Evolutionary conservation across 2,888 invertebrate species (phyloP).

Genomic region (Leucophora obtusa): DNA sequence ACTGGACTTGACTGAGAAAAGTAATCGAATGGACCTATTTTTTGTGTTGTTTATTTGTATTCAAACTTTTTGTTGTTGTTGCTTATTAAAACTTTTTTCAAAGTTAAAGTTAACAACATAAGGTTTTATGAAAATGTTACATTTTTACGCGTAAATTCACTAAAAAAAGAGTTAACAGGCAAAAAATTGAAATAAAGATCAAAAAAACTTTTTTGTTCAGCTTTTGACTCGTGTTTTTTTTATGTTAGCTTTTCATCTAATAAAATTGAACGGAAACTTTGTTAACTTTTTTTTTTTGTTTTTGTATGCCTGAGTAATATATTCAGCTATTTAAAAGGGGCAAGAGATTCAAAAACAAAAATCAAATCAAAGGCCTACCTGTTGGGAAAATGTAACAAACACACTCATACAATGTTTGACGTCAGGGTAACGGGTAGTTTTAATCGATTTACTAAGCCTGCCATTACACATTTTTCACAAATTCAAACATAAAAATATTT

Average conservation of each 20-base stretch:
- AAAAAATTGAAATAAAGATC: constrained; percentile 4
- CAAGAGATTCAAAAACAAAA: constrained; percentile 22
- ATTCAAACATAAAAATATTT: too few species aligned
- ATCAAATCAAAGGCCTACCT: constrained; percentile 51
- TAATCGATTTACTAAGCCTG: too few species aligned
- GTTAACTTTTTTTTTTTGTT: constrained; percentile 11
- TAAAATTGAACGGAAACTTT: constrained; percentile 38
- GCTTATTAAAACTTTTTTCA: constrained; percentile 31
- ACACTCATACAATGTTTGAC: background rate
- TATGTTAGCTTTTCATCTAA: constrained; percentile 41
- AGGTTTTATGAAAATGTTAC: constrained; percentile 35
- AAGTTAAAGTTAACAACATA: constrained; percentile 40
- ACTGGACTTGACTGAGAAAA: too few species aligned
- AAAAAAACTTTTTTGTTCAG: background rate
- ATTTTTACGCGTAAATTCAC: constrained; percentile 54
- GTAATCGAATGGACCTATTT: too few species aligned
- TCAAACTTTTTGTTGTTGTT: constrained; percentile 8
- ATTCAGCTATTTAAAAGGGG: constrained; percentile 6
- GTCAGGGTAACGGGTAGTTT: too few species aligned
- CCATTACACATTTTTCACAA: too few species aligned
- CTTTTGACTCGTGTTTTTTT: background rate
- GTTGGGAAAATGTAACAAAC: constrained; percentile 31
- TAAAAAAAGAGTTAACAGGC: constrained; percentile 8
- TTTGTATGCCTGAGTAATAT: background rate
- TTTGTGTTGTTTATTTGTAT: constrained; percentile 9